These are phyloP conservation scores for Porites australiensis DNA, from an alignment of 64 coral and sea anemone genomes.

Conservation along the genomic window DNA sequence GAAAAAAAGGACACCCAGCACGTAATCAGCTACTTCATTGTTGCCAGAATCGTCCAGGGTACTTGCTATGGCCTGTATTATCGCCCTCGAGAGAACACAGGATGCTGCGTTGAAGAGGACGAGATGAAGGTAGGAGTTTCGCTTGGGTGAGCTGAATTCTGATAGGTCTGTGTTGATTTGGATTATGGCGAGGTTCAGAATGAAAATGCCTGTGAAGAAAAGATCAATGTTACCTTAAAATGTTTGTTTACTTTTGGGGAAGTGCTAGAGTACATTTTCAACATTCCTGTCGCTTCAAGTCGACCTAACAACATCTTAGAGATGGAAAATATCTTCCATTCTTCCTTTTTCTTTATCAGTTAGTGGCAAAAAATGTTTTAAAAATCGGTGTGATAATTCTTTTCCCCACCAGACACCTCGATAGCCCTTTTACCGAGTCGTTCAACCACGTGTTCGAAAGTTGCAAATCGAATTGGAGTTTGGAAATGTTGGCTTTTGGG, in stretches of 20 bases:
- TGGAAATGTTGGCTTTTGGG: too few relatives aligned
- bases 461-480: too few relatives aligned
- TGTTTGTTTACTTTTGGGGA: neutral
- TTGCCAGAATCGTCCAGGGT: neutral
- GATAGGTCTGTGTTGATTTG: neutral
- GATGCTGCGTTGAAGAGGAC: conserved; percentile 2
- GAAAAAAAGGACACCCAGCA: neutral
- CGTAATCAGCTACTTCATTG: neutral
- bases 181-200: neutral
- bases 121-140: conserved; percentile 18
- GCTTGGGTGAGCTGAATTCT: neutral
- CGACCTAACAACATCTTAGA: too few relatives aligned
- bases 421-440: too few relatives aligned
- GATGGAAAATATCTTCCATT: too few relatives aligned
- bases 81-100: neutral
- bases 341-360: too few relatives aligned
- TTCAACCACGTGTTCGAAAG: too few relatives aligned
- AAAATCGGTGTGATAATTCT: too few relatives aligned
- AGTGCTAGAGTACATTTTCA: too few relatives aligned
- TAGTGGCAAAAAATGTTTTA: too few relatives aligned
- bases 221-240: neutral
- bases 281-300: too few relatives aligned
- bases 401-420: too few relatives aligned
- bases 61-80: neutral
- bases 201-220: neutral